Conservation (phyloP, 2,888 invertebrate genomes). For the Cataglyphis rosenhaueri region DNA sequence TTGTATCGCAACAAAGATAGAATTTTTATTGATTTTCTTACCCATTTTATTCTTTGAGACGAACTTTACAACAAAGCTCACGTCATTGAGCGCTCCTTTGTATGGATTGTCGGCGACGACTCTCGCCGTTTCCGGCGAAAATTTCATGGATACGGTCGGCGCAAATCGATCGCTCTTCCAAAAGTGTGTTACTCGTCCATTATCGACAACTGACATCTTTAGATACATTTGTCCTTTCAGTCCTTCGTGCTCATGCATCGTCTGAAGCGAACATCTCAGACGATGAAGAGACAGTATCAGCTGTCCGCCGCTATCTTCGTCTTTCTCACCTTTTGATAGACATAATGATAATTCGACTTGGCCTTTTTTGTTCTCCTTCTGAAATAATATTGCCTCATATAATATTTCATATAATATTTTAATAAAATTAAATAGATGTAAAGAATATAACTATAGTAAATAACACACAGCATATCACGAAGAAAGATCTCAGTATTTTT, state of each 20-base stretch:
- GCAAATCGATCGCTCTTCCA: conserved; percentile 92
- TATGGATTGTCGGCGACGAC: conserved; percentile 88
- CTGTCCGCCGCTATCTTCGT: conserved; percentile 89
- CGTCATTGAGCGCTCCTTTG: conserved; percentile 88
- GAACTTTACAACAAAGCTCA: conserved; percentile 89
- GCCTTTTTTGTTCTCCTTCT: conserved; percentile 90
- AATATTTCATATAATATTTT: not conserved
- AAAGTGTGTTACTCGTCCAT: conserved; percentile 87
- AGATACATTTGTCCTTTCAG: conserved; percentile 91
- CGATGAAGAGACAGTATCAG: conserved; percentile 89
- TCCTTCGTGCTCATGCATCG: conserved; percentile 91
- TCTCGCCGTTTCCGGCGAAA: conserved; percentile 89
- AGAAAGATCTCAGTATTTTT: not conserved
- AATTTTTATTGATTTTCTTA: conserved; percentile 47
- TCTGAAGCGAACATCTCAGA: conserved; percentile 89
- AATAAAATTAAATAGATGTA: conserved; percentile 1
- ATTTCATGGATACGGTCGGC: conserved; percentile 92
- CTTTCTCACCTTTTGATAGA: conserved; percentile 88
- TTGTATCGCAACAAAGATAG: not conserved
- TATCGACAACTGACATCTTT: conserved; percentile 91
- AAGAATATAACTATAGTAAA: not conserved
- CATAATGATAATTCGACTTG: conserved; percentile 89
- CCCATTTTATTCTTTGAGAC: conserved; percentile 89
- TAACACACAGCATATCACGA: not conserved
- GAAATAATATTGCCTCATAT: conserved; percentile 72